Percentiles rank a stretch among this genome's conserved stretches.
phyloP scores from a whole-genome alignment of 92 coral and sea anemone species.

The Porites divaricata region DNA sequence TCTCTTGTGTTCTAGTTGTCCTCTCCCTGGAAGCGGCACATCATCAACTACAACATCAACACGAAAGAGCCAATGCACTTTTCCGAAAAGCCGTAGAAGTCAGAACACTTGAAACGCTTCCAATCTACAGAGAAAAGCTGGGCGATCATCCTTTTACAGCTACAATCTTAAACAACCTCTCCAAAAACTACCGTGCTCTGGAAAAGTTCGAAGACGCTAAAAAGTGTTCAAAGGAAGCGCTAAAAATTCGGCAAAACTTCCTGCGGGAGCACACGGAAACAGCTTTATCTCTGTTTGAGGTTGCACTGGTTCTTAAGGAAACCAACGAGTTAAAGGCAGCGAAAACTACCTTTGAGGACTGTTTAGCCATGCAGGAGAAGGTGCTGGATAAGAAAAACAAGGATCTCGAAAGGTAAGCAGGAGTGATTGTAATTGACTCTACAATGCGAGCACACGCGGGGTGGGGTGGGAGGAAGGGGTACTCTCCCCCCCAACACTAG shows the following conservation, averaged over 20 bases:
- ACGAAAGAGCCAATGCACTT: no score
- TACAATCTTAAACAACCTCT: conserved; percentile 60
- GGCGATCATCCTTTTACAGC: conserved; percentile 69
- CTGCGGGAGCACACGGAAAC: conserved; percentile 65
- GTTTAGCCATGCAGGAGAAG: conserved; percentile 38
- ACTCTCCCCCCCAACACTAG: no score
- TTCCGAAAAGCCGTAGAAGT: conserved; percentile 29
- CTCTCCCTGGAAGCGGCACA: neutral
- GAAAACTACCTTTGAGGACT: conserved; percentile 27
- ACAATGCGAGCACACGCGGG: no score
- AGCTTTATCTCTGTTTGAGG: conserved; percentile 52
- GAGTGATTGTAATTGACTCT: neutral
- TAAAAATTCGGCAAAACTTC: conserved; percentile 46
- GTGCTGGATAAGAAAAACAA: neutral
- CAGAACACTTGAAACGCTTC: conserved; percentile 35
- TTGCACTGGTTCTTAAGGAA: conserved; percentile 38
- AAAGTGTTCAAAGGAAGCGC: neutral
- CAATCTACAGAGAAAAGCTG: conserved; percentile 47
- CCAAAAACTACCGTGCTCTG: conserved; percentile 52
- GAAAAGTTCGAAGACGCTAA: conserved; percentile 32
- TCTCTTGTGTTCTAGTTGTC: no score
- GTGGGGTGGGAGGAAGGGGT: no score
- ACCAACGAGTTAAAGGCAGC: neutral
- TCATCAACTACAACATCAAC: neutral
- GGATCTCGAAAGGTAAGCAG: neutral